Conservation (phyloP, 2,113 vertebrate species). For the Marcusenius ussheri region DNA sequence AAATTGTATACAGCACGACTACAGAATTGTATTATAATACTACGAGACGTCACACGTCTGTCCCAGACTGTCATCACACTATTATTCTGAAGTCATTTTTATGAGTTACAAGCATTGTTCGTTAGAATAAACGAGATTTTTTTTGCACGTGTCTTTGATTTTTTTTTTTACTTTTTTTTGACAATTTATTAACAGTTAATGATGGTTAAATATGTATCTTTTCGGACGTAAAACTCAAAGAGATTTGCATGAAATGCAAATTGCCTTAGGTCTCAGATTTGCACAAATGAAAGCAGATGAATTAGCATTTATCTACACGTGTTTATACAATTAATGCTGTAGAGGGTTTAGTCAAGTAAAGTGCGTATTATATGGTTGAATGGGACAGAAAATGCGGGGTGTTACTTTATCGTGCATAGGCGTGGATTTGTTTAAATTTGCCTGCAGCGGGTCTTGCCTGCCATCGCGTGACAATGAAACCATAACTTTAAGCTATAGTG, state of each 20-base stretch:
- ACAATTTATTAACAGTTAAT: neutral
- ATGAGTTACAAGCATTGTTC: neutral
- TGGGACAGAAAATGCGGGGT: neutral
- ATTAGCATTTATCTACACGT: neutral
- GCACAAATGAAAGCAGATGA: neutral
- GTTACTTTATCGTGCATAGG: neutral
- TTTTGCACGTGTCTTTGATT: neutral
- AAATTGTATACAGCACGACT: too few relatives aligned
- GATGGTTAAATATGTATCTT: neutral
- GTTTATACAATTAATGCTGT: neutral
- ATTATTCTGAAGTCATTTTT: neutral
- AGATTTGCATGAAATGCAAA: neutral
- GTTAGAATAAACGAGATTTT: neutral
- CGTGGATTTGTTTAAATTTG: slow-evolving; percentile 22
- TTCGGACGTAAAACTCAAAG: neutral
- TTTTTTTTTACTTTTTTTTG: neutral
- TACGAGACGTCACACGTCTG: too few relatives aligned
- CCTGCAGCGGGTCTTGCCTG: slow-evolving; percentile 52
- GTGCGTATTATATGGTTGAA: neutral
- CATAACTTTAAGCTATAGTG: slow-evolving; percentile 68
- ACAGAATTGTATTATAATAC: too few relatives aligned
- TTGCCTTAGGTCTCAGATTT: neutral
- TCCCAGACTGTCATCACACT: too few relatives aligned
- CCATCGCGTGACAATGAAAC: slow-evolving; percentile 70
- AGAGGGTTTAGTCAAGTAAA: neutral